phyloP scores from a whole-genome alignment of 1,140 invertebrate species.

The Lerema accius region DNA sequence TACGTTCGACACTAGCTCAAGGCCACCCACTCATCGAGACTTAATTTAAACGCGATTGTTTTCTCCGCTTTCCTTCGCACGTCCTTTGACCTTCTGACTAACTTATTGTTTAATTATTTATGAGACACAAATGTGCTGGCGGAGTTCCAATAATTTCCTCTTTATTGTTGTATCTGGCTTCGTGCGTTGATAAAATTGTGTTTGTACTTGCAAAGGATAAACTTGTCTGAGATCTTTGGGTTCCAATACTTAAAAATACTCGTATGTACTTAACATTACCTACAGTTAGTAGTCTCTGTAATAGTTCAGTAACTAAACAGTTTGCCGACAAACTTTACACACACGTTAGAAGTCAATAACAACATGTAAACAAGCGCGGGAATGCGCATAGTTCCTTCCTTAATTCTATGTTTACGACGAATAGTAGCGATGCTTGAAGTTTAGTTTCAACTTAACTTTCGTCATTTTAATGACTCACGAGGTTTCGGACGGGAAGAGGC shows the following conservation, averaged over 20 bases:
- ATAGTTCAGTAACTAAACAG: slow-evolving; percentile 16
- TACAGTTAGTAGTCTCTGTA: too few relatives aligned
- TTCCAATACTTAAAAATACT: slow-evolving; percentile 13
- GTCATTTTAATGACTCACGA: slow-evolving; percentile 80
- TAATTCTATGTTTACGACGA: slow-evolving; percentile 53
- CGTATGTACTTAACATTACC: too few relatives aligned
- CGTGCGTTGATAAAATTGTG: slow-evolving; percentile 20
- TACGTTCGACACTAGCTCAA: slow-evolving; percentile 11
- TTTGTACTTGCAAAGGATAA: slow-evolving; percentile 9
- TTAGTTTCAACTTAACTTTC: slow-evolving; percentile 79
- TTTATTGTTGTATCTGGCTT: slow-evolving; percentile 51
- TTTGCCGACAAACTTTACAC: slow-evolving; percentile 13
- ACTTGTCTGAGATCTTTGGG: slow-evolving; percentile 38
- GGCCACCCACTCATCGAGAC: not conserved
- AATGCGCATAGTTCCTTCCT: slow-evolving; percentile 63
- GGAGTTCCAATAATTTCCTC: slow-evolving; percentile 48
- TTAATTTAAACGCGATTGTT: slow-evolving; percentile 1
- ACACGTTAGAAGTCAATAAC: slow-evolving; percentile 1
- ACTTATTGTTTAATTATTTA: slow-evolving; percentile 31
- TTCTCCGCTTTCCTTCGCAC: slow-evolving; percentile 26
- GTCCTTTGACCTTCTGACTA: slow-evolving; percentile 26
- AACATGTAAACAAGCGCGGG: slow-evolving; percentile 47
- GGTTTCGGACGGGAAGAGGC: slow-evolving; percentile 43
- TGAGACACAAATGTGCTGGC: slow-evolving; percentile 45
- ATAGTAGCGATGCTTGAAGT: slow-evolving; percentile 53